These are phyloP conservation scores for Cosmopolites sordidus DNA, from an alignment of 2,888 invertebrate genomes.

Conservation along the genomic window DNA sequence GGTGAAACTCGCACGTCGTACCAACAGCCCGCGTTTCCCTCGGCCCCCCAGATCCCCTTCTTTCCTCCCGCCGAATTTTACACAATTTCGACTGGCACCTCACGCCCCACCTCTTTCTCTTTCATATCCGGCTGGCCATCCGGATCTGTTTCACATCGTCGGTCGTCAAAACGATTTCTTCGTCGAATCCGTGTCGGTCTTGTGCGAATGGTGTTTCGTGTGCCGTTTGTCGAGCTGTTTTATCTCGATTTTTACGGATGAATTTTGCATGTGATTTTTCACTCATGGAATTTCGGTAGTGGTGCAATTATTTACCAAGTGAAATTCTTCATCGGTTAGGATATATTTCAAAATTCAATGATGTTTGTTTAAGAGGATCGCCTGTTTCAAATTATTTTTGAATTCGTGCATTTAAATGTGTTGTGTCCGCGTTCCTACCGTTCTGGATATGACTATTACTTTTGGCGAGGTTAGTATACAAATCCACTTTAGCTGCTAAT, in stretches of 20 bases:
- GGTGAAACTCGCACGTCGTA: conserved; percentile 13
- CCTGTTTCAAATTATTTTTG: no score
- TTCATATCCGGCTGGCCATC: conserved; percentile 26
- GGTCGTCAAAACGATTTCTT: not conserved
- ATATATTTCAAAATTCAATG: no score
- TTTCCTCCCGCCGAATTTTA: conserved; percentile 22
- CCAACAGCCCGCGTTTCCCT: conserved; percentile 4
- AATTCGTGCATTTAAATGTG: conserved; percentile 13
- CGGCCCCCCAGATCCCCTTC: conserved; percentile 4
- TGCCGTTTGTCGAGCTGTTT: no score
- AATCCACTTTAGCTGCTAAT: no score
- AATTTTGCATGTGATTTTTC: conserved; percentile 1
- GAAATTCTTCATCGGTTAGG: no score
- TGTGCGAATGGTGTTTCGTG: no score
- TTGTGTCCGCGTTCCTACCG: conserved; percentile 16
- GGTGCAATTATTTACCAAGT: no score
- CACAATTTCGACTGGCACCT: conserved; percentile 18
- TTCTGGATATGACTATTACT: conserved; percentile 28
- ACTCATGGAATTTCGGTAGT: no score
- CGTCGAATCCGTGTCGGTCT: no score
- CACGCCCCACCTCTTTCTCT: conserved; percentile 23
- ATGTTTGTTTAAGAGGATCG: no score
- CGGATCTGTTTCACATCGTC: conserved; percentile 16
- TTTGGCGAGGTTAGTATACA: conserved; percentile 26
- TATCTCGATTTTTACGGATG: not conserved